Evolutionary conservation across 1,140 invertebrate genomes (phyloP), one percentile per base, ranked within the genome.

Genomic region (Bombus confusus): DNA sequence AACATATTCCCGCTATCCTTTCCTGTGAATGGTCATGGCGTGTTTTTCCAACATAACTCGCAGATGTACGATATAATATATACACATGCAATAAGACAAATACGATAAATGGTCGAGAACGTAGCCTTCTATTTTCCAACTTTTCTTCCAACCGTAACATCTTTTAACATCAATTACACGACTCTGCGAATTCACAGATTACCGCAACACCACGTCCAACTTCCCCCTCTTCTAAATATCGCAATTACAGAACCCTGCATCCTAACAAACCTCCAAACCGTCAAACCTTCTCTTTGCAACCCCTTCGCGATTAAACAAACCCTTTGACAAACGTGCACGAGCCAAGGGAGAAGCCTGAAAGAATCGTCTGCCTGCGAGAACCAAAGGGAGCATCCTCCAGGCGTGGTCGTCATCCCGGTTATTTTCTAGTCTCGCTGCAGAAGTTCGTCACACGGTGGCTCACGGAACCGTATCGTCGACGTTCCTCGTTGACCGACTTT

Each of bases 401-500:
- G 31, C 31, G 15, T 18, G 52, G 52, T 59, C 74, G 25, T 57
- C 43, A 6, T 75, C 47, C 31, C 73, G 34, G 73, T 88, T 41
- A 78, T 34, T 66, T 73, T 68, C 47, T 86, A 31, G 72, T 15
- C 62, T 66, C 62, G 62, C 6, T 31, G 15, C 13, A 22, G 13
- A n/a, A n/a, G 28, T 31, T n/a, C 62, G 62, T 64, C 62, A n/a
- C 62, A 64, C n/a, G 18, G 47, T 52, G 47, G 18, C 52, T 66
- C 85, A 34, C n/a, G 77, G 22, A 47, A 75, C 85, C 66, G 31
- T 59, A 72, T 83, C 81, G 64, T 64, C 86, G 15, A 34, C 59
- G 39, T 75, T 77, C 74, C 80, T 86, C 79, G 88, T 87, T 90
- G 90, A 91, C 90, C 90, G 87, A 88, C 82, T 91, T 91, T 90